Base-by-base conservation (phyloP, 1,140 invertebrate species). In the Drosophila auraria region DNA sequence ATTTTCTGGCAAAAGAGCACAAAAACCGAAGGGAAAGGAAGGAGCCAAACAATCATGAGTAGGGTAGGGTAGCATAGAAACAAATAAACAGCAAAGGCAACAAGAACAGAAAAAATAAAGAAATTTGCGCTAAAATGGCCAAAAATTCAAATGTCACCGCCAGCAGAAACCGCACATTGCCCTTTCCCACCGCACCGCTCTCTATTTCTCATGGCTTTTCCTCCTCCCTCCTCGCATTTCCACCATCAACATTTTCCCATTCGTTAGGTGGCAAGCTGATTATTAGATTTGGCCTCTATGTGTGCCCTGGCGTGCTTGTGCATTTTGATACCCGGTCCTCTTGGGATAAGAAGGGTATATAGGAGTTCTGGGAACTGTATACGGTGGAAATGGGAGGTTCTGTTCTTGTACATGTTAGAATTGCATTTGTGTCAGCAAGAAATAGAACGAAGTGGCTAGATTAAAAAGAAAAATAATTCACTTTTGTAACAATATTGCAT, bases 101-200 rank as follows among this genome's bases (percentile, higher is more conserved):
- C 40, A 20, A 38, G n/a, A 38, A 15, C 20, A 49, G 9, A 51
- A 66, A 68, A 42, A 63, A 73, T 60, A 23, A 49, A 65, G 59
- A 82, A 81, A 77, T 82, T 82, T 81, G 45, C 62, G 72, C 78
- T 74, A 61, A 74, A 74, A 74, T 73, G 71, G 56, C 54, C 54
- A 66, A 73, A 82, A 82, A 82, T 82, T 82, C 79, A 77, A 82
- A 82, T 82, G 80, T 82, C 80, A 82, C 66, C 79, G 71, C 56
- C 65, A 74, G 50, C 72, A 59, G 61, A 15, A 79, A 72, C 57
- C 65, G 63, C 69, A 71, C 53, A 61, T 69, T 45, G 38, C 38
- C 38, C 23, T 47, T 44, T 20, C 40, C 12, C 45, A 15, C 11
- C 63, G 23, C 65, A 15, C 9, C 11, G 12, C 23, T 23, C n/a